A percentile compares a stretch with the other conserved stretches of the same genome.
phyloP scores from a whole-genome alignment of 2,888 invertebrate genomes.

The Scaeva pyrastri region DNA sequence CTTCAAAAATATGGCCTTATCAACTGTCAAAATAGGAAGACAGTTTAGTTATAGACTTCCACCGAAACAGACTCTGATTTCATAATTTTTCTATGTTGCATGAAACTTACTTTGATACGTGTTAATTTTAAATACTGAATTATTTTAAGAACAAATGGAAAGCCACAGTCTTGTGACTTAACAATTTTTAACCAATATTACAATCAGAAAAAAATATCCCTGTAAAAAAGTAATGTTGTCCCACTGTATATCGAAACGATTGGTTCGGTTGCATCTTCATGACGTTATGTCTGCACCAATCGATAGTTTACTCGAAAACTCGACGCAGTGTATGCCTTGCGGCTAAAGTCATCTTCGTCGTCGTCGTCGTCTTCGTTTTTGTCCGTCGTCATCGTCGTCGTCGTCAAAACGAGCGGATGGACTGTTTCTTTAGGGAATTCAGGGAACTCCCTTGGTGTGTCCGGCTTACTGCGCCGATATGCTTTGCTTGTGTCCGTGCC shows the following conservation, averaged over 20 bases:
- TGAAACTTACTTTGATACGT: too few species aligned
- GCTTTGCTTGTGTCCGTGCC: constrained; percentile 76
- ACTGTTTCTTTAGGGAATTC: constrained; percentile 74
- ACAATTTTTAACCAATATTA: too few species aligned
- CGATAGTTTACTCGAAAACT: constrained; percentile 35
- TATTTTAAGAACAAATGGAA: too few species aligned
- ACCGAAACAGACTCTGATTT: too few species aligned
- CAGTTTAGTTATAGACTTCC: too few species aligned
- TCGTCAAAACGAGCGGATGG: constrained; percentile 51
- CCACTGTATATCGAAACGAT: not conserved
- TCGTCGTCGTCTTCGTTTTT: constrained; percentile 32
- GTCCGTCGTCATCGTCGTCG: constrained; percentile 27
- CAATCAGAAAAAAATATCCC: too few species aligned
- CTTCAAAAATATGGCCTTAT: too few species aligned
- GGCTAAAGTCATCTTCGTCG: constrained; percentile 68
- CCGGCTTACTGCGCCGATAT: constrained; percentile 28
- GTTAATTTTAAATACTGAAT: too few species aligned
- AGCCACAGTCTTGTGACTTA: too few species aligned
- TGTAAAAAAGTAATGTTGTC: not conserved
- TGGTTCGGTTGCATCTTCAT: constrained; percentile 69
- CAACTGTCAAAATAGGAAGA: too few species aligned
- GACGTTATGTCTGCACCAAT: constrained; percentile 71
- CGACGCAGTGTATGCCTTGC: constrained; percentile 53
- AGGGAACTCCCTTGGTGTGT: constrained; percentile 78
- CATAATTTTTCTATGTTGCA: too few species aligned